Evolutionary conservation across 37 sponge, comb jelly and placozoan genomes (phyloP), one percentile per base, ranked within the genome.

Genomic region (Aphrocallistes beatrix): DNA sequence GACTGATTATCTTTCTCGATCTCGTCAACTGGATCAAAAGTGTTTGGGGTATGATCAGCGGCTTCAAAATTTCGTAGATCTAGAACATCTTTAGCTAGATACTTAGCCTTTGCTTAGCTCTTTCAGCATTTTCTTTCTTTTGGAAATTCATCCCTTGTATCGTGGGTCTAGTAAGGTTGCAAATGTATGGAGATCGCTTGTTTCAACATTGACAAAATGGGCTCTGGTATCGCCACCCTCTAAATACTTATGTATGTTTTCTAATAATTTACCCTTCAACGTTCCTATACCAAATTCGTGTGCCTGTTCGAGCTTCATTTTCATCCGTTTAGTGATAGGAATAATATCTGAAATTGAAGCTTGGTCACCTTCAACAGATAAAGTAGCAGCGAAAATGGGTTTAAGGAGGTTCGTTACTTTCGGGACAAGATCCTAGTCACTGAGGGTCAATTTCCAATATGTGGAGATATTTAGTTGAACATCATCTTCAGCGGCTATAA

Each of bases 311-410:
- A 60, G 75, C 75, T 60, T 30, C 75, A 60, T 60, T 60, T 60
- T 60, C 75, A 60, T 60, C n/a, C 75, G 8, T 60, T 60, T 60
- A 25, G 75, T 60, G 75, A 60, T 60, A 13, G 75, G 75, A 60
- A 60, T 60, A 30, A 60, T 60, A 60, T 60, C 75, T 60, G 75
- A 60, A 60, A 60, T 60, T 60, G 75, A 60, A 60, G 34, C 75
- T 60, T 19, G 75, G 25, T 60, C 75, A 60, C 75, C 75, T 60
- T 60, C 32, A 60, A 60, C 75, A 25, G 34, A 60, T 1, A 60
- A 13, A 60, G 75, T 60, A 42, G 75, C 75, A 19, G 75, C n/a
- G 21, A 32, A 60, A 60, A 60, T 42, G 45, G 45, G 45, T 42
- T 6, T 42, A 42, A 42, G 45, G 45, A 42, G 45, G 10, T 42